phyloP scores from a whole-genome alignment of 2,113 vertebrate species.

The Etheostoma spectabile region DNA sequence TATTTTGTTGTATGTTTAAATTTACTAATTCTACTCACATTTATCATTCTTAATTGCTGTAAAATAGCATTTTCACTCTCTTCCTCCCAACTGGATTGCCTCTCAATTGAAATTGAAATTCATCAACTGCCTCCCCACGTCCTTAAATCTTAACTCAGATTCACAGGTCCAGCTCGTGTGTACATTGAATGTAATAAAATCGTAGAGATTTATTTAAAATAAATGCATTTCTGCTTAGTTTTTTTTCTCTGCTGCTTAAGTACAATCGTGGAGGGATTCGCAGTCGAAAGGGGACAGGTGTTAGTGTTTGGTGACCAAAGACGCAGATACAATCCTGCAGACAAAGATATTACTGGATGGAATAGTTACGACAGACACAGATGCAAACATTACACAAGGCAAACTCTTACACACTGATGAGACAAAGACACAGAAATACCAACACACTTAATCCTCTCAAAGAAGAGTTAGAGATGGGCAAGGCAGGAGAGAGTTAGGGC shows the following conservation, averaged over 20 bases:
- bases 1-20: conserved; percentile 57
- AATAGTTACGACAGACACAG: conserved; percentile 57
- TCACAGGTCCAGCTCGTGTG: conserved; percentile 65
- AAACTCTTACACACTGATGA: conserved; percentile 56
- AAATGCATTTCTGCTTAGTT: conserved; percentile 21
- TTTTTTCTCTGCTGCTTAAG: conserved; percentile 41
- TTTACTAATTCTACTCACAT: conserved; percentile 17
- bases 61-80: conserved; percentile 36
- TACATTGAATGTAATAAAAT: conserved; percentile 79
- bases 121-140: conserved; percentile 38
- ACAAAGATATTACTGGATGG: conserved; percentile 62
- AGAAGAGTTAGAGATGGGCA: conserved; percentile 63
- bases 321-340: conserved; percentile 38
- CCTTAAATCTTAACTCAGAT: conserved; percentile 56
- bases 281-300: conserved; percentile 48
- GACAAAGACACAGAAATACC: conserved; percentile 65
- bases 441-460: conserved; percentile 84
- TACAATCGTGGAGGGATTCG: conserved; percentile 65
- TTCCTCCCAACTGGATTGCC: conserved; percentile 48
- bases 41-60: conserved; percentile 48
- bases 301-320: conserved; percentile 63
- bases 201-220: conserved; percentile 75
- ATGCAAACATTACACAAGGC: conserved; percentile 26
- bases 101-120: conserved; percentile 53
- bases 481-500: conserved; percentile 49